Evolutionary conservation across 2,888 invertebrate genomes (phyloP).

Genomic region (Mythimna loreyi): DNA sequence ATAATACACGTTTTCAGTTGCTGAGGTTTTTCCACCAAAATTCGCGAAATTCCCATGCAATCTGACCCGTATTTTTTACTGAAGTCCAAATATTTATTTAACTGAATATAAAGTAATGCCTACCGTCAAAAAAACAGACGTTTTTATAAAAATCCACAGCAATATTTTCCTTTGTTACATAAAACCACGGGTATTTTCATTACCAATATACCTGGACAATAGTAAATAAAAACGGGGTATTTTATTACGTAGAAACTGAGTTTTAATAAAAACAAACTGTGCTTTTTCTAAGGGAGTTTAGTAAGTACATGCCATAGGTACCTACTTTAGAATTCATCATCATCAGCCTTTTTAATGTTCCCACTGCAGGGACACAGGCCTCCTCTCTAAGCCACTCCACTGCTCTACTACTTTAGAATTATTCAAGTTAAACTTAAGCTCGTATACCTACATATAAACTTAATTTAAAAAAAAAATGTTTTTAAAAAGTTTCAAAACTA

Average conservation of each 20-base stretch:
- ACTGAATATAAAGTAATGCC: conserved; percentile 20
- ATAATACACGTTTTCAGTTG: conserved; percentile 2
- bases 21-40: not conserved
- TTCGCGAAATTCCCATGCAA: conserved; percentile 1
- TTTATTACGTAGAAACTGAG: not conserved
- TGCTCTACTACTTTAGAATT: not conserved
- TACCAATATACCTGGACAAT: not conserved
- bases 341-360: too few species aligned
- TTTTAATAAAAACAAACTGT: conserved; percentile 5
- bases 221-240: not conserved
- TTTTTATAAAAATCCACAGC: conserved; percentile 16
- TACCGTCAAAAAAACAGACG: conserved; percentile 3
- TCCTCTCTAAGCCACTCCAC: too few species aligned
- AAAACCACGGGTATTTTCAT: conserved; percentile 23
- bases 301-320: too few species aligned
- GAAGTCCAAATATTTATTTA: conserved; percentile 34
- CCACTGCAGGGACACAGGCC: too few species aligned
- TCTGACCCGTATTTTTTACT: conserved; percentile 16
- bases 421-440: not conserved
- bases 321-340: too few species aligned
- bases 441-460: too few species aligned
- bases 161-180: conserved; percentile 14
- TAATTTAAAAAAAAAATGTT: too few species aligned
- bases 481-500: too few species aligned
- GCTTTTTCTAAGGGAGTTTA: not conserved